Evolutionary conservation across 2,797 vertebrate species (phyloP), one percentile per base, ranked within the genome.

Genomic region (Triplophysa bombifrons): DNA sequence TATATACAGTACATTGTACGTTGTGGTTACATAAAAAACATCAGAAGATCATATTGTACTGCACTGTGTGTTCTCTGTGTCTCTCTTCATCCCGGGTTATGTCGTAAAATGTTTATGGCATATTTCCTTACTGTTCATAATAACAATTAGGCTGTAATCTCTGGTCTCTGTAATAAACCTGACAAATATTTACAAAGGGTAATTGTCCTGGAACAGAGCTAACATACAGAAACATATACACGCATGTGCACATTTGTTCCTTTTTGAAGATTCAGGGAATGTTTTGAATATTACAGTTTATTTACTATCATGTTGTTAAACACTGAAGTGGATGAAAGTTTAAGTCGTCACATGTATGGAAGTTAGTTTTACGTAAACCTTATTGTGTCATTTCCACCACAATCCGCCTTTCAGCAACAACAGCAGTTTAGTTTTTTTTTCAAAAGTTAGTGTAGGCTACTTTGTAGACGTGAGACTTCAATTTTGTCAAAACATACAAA

Each of bases 171-270:
- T 84, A 70, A 82, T 78, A 80, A 84, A 73, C 61, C n/a, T 13
- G 44, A 68, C 80, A 82, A 86, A 86, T 85, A 85, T 86, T 86
- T 80, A 60, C 64, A 50, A 25, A 70, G 22, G 74, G 63, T 80
- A 82, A 84, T 85, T 86, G 83, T 78, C 74, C 56, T 73, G 81
- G 46, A 48, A 74, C 48, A 74, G 5, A 41, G 6, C 34, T 51
- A 17, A 19, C 30, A 12, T 34, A 71, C 60, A 50, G 19, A 53
- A n/a, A 38, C 14, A 30, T 51, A 3, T 56, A 70, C 69, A 12
- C 53, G 64, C 34, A 75, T 19, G 51, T 55, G 41, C 56, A 10
- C 16, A 51, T 63, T 20, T 69, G 60, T 65, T 74, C 25, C 20
- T 76, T 46, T 70, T 71, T 2, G 11, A 27, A 19, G 64, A 75